These are phyloP conservation scores for Gila orcuttii DNA, from an alignment of 2,113 vertebrate genomes.

Conservation along the genomic window DNA sequence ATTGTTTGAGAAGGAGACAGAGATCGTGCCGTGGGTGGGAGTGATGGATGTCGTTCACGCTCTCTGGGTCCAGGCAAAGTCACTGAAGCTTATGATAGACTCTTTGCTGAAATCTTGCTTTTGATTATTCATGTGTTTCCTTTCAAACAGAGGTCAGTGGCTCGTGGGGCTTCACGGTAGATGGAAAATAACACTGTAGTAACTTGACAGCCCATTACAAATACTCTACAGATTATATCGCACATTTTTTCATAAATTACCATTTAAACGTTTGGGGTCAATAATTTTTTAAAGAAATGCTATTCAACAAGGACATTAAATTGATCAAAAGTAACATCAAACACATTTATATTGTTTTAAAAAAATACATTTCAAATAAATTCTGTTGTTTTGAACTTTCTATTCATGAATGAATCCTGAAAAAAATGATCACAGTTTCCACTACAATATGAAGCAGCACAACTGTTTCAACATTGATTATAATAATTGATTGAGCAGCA, in stretches of 20 bases:
- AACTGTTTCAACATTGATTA: neutral
- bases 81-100: conserved; percentile 43
- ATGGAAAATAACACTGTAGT: conserved; percentile 20
- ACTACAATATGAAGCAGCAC: neutral
- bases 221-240: neutral
- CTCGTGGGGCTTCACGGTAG: conserved; percentile 25
- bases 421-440: neutral
- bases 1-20: conserved; percentile 43
- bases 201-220: conserved; percentile 10
- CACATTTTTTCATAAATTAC: neutral
- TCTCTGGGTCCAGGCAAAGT: conserved; percentile 36
- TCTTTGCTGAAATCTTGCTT: conserved; percentile 37
- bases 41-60: conserved; percentile 42
- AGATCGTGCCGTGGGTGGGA: conserved; percentile 32
- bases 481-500: neutral
- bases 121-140: conserved; percentile 42
- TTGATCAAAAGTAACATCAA: neutral
- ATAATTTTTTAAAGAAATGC: neutral
- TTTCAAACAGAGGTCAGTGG: conserved; percentile 34
- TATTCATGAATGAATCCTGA: neutral
- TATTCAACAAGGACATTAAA: neutral
- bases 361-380: neutral
- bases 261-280: neutral
- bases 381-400: too few species aligned
- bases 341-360: neutral